Base-by-base conservation (phyloP, 2,113 vertebrate genomes). In the Talpa occidentalis region DNA sequence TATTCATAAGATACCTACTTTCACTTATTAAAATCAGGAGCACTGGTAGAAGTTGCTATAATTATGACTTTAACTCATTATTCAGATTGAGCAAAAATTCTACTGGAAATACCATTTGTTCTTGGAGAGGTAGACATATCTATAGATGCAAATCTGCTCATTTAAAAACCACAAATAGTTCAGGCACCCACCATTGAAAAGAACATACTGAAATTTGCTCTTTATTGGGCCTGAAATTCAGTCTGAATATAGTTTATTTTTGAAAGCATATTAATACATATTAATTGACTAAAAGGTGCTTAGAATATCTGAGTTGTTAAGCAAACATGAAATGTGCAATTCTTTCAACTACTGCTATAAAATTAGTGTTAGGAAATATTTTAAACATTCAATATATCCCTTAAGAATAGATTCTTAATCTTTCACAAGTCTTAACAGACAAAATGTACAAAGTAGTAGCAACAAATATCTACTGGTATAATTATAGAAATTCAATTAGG, bases 61-160 rank as follows among this genome's bases (percentile, higher is more conserved):
- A 78, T 92, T 85, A 59, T 73, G n/a, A 64, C 17, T 54, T 95
- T 91, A 86, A 82, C 30, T 91, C 40, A 81, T 92, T 93, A 66
- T 81, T 94, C 21, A 82, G 5, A 91, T 10, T 86, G 83, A 83
- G 47, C 44, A 72, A 84, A 91, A 77, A 28, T 84, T 88, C 16
- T 62, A 4, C 12, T 42, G 40, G 59, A 80, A 79, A 89, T 72
- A 42, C 1, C 7, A 24, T 76, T 79, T 90, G 69, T 82, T 74
- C 56, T 78, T 77, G 19, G 66, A 95, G 93, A n/a, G n/a, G 30
- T 10, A 44, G 10, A 12, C 30, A 89, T 85, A 70, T 92, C 77
- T 95, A 59, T 74, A 80, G 24, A 40, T 72, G 44, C 59, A 86
- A 69, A n/a, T 69, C 70, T 64, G 52, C 26, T 59, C 66, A 62